These are phyloP conservation scores for Oncorhynchus keta DNA, from an alignment of 2,113 vertebrate species.

Conservation along the genomic window DNA sequence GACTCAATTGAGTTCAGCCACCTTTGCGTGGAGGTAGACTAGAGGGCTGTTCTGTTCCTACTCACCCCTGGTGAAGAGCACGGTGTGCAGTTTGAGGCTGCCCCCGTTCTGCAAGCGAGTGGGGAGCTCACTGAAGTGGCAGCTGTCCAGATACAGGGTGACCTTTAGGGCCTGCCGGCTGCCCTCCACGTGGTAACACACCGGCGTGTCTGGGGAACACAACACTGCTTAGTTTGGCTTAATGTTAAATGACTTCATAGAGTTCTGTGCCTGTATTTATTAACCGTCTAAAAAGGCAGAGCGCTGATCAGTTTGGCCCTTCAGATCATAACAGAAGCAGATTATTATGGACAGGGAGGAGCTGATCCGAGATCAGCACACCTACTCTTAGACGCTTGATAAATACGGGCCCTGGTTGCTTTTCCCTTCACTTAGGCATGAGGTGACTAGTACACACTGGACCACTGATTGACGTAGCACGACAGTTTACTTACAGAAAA, in stretches of 20 bases:
- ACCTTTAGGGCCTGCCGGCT: slow-evolving; percentile 91
- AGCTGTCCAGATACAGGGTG: slow-evolving; percentile 89
- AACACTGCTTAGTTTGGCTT: no score
- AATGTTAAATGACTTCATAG: no score
- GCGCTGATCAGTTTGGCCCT: no score
- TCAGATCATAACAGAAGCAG: neutral
- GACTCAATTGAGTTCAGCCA: no score
- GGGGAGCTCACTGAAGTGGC: slow-evolving; percentile 93
- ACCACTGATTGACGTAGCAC: neutral
- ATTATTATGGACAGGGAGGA: neutral
- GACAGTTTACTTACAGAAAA: neutral
- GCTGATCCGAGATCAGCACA: no score
- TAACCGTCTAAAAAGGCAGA: no score
- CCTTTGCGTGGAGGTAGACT: neutral
- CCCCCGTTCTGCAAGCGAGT: slow-evolving; percentile 88
- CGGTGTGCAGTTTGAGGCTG: slow-evolving; percentile 87
- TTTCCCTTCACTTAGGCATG: neutral
- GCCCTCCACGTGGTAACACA: slow-evolving; percentile 94
- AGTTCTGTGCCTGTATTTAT: no score
- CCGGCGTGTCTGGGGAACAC: slow-evolving; percentile 79
- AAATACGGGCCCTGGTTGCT: neutral
- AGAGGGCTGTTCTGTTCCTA: neutral
- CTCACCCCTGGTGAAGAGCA: slow-evolving; percentile 91
- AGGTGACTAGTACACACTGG: neutral
- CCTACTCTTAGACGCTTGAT: neutral